phyloP scores from a whole-genome alignment of 2,113 vertebrate species.

The Ctenodactylus gundi region DNA sequence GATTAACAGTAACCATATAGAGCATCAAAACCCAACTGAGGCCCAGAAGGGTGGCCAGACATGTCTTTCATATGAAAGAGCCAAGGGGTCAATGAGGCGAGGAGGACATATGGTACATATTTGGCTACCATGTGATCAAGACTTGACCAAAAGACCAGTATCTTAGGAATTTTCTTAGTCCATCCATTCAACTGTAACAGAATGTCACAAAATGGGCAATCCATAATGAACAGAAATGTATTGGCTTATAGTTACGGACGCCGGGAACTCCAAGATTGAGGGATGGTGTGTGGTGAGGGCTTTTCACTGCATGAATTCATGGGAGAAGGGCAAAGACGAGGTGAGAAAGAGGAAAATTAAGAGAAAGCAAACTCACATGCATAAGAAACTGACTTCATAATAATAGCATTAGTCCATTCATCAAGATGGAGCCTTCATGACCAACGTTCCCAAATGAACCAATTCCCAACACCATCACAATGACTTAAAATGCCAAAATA shows the following conservation, averaged over 20 bases:
- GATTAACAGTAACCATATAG: constrained; percentile 3
- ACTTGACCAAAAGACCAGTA: constrained; percentile 5
- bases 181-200: neutral
- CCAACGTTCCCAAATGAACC: too few species aligned
- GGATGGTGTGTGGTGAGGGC: neutral
- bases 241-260: neutral
- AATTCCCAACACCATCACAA: neutral
- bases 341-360: neutral
- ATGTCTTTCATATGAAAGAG: neutral
- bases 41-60: neutral
- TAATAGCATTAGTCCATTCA: neutral
- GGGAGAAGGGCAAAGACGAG: neutral
- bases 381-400: neutral
- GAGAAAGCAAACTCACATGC: neutral
- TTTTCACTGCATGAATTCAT: neutral
- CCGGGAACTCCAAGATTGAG: neutral
- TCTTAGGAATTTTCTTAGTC: neutral
- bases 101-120: neutral
- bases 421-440: neutral
- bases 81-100: constrained; percentile 7
- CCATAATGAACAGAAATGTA: neutral
- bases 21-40: constrained; percentile 26
- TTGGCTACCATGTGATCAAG: neutral
- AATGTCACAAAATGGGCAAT: neutral
- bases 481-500: neutral